phyloP scores from a whole-genome alignment of 2,113 vertebrate species.

The Datnioides undecimradiatus region DNA sequence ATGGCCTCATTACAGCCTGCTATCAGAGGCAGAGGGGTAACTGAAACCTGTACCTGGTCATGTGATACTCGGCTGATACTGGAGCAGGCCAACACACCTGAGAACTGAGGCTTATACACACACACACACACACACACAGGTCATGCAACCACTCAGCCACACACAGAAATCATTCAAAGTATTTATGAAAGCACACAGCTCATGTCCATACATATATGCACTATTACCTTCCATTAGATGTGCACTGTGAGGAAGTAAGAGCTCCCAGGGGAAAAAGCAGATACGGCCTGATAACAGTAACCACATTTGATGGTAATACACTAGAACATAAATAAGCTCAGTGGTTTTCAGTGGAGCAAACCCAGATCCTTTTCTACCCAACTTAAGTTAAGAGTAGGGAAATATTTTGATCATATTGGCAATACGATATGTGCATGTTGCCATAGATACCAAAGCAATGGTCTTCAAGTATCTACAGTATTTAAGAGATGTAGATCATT shows the following conservation, averaged over 20 bases:
- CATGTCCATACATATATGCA: neutral
- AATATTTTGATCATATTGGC: neutral
- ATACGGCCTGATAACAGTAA: neutral
- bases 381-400: neutral
- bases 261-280: neutral
- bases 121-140: conserved; percentile 1
- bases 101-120: conserved; percentile 17
- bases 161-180: neutral
- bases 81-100: conserved; percentile 67
- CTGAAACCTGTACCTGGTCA: conserved; percentile 73
- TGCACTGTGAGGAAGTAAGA: neutral
- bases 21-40: conserved; percentile 73
- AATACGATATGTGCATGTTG: neutral
- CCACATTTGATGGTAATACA: neutral
- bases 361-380: neutral
- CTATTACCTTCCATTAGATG: neutral
- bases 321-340: neutral
- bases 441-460: neutral
- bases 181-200: neutral
- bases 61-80: conserved; percentile 60
- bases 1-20: conserved; percentile 94
- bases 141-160: neutral
- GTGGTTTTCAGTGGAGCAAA: neutral
- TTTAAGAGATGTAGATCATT: too few species aligned
- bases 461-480: too few species aligned